A percentile compares a stretch with the other conserved stretches of the same genome.
phyloP scores from a whole-genome alignment of 2,113 vertebrate genomes.

The Varanus komodoensis region DNA sequence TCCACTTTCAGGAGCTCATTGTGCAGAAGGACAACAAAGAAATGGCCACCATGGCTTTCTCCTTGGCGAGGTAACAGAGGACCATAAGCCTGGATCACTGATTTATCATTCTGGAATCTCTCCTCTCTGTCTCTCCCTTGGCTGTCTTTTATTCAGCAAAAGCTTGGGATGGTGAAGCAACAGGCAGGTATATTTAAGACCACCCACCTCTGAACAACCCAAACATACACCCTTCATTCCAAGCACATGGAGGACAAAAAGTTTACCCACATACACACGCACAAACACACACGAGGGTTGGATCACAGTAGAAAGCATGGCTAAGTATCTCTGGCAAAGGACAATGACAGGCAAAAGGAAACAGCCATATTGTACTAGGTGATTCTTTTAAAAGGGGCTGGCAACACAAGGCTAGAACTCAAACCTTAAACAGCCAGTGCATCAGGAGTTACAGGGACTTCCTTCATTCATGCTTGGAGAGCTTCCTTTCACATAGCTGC shows the following conservation, averaged over 20 bases:
- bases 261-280: background rate
- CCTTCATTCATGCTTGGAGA: slow-evolving; percentile 8
- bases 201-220: background rate
- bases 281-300: background rate
- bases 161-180: background rate
- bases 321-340: background rate
- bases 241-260: slow-evolving; percentile 22
- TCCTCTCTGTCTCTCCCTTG: background rate
- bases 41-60: background rate
- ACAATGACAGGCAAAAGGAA: slow-evolving; percentile 15
- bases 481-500: slow-evolving; percentile 8
- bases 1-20: background rate
- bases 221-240: slow-evolving; percentile 50
- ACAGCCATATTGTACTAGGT: background rate
- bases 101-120: slow-evolving; percentile 19
- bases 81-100: background rate
- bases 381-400: slow-evolving; percentile 24
- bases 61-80: background rate
- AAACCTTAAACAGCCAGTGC: background rate
- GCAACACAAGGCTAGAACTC: background rate
- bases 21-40: background rate
- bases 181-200: background rate
- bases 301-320: background rate
- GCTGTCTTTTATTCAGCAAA: background rate
- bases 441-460: background rate